phyloP scores from a whole-genome alignment of 1,140 invertebrate genomes.

The Diorhabda carinulata region DNA sequence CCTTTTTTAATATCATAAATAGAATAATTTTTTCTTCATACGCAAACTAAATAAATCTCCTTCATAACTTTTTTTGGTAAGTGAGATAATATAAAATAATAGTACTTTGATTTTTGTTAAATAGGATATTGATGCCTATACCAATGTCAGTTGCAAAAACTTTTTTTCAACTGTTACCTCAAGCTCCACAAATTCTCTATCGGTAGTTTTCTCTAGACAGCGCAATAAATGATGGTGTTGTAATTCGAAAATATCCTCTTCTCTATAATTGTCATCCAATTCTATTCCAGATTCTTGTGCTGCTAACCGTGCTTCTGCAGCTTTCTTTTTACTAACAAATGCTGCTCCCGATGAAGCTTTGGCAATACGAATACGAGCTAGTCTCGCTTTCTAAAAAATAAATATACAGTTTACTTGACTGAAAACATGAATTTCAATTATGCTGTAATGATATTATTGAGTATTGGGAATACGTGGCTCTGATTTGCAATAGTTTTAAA shows the following conservation, averaged over 20 bases:
- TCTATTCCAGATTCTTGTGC: slow-evolving; percentile 88
- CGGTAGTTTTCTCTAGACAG: slow-evolving; percentile 97
- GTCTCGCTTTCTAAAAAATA: slow-evolving; percentile 89
- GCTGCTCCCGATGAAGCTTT: slow-evolving; percentile 99
- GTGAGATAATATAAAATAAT: background rate
- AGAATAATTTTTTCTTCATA: too few species aligned
- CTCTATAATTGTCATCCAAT: slow-evolving; percentile 80
- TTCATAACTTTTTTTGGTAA: background rate
- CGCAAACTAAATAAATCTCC: too few species aligned
- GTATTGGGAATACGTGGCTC: too few species aligned
- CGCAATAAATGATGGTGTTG: slow-evolving; percentile 98
- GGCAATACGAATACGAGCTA: slow-evolving; percentile 95
- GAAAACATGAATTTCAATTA: background rate
- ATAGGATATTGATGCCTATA: background rate
- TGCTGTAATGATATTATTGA: too few species aligned
- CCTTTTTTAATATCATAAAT: too few species aligned
- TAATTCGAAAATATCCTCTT: slow-evolving; percentile 97
- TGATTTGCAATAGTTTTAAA: too few species aligned
- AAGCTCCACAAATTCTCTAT: slow-evolving; percentile 94
- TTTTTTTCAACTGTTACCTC: slow-evolving; percentile 51
- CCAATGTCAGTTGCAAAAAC: background rate
- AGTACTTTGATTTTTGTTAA: background rate
- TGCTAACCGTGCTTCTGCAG: slow-evolving; percentile 90
- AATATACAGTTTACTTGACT: slow-evolving; percentile 6
- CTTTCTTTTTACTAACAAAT: slow-evolving; percentile 98